Base-by-base conservation (phyloP, 2,797 vertebrate genomes). In the Onychomys leucogaster region DNA sequence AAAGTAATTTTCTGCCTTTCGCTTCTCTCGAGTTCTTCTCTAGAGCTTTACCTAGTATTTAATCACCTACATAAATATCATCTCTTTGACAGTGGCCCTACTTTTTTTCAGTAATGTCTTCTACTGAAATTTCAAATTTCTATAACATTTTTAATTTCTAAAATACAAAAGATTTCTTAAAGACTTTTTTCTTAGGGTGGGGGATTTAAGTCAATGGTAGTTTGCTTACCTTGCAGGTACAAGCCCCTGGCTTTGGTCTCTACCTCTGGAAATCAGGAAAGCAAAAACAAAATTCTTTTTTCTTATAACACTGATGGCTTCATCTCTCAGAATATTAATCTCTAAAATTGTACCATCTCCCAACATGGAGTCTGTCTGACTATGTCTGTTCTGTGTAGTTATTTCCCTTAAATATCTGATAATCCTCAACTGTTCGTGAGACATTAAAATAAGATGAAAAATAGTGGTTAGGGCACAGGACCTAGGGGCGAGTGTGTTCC, bases 61-160 rank as follows among this genome's bases (percentile, higher is more conserved):
- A 90, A 71, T 29, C 16, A 65, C n/a, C 69, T 76, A 43, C 5
- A 73, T n/a, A 80, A 85, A 81, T 76, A 92, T 29, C 5, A 77
- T 73, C 49, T 87, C 21, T 55, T 41, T 83, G 57, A 52, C 49
- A 89, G 71, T 14, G 2, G 17, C 81, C 16, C 67, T 34, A 91
- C 67, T 57, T 90, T 77, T 25, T 76, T 85, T 41, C 81, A 61
- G 2, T 34, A 23, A 67, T 93, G 67, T 89, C 8, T 57, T 78
- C 27, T 82, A 6, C 29, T 96, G 41, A 95, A 63, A 80, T 90
- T 91, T 87, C 67, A 13, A 61, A 94, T 87, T 65, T 90, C 43
- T 57, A n/a, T 37, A 82, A 61, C 49, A 94, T 49, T 87, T 89
- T 96, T 78, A 73, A 93, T 92, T 91, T 94, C 75, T 46, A 78